These are phyloP conservation scores for Elymnias hypermnestra DNA, from an alignment of 1,140 invertebrate genomes.

Conservation along the genomic window DNA sequence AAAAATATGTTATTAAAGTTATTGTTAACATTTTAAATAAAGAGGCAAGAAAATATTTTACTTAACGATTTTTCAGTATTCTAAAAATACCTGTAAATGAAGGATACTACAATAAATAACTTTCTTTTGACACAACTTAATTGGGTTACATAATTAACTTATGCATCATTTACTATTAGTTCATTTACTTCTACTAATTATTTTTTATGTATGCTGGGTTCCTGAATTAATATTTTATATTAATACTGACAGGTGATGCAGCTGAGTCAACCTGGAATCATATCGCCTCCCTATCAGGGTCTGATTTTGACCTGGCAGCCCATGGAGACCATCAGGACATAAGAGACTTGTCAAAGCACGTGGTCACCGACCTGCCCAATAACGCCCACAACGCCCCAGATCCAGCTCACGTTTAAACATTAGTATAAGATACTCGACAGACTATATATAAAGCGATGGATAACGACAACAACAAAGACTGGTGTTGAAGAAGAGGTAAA, in stretches of 20 bases:
- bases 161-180: neutral
- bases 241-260: conserved; percentile 30
- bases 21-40: too few species aligned
- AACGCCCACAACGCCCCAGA: conserved; percentile 15
- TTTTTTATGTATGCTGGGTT: neutral
- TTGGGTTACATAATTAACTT: too few species aligned
- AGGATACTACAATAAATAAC: too few species aligned
- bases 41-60: too few species aligned
- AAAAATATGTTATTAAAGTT: too few species aligned
- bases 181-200: neutral
- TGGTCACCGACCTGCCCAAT: conserved; percentile 23
- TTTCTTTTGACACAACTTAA: too few species aligned
- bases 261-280: conserved; percentile 72
- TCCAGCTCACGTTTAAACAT: conserved; percentile 41
- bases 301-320: conserved; percentile 79
- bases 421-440: too few species aligned
- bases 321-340: conserved; percentile 66
- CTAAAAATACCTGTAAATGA: too few species aligned
- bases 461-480: too few species aligned
- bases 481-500: too few species aligned
- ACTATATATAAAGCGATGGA: too few species aligned
- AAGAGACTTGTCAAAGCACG: conserved; percentile 35
- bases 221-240: neutral
- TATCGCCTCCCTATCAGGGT: conserved; percentile 76
- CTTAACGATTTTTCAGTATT: too few species aligned